phyloP scores from a whole-genome alignment of 2,888 invertebrate species.

The Ennomos erosarius region DNA sequence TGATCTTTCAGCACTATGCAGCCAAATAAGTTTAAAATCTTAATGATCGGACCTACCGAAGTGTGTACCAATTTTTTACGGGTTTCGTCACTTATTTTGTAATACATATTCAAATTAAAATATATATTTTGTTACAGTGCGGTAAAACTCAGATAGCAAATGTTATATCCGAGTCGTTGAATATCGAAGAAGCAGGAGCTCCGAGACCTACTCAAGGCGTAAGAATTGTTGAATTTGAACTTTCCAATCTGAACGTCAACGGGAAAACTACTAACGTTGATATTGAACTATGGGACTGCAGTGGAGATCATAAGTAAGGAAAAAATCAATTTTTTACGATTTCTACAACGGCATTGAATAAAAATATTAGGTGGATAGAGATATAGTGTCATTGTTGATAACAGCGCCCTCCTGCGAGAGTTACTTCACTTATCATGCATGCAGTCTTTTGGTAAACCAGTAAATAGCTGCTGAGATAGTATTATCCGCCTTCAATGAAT shows the following conservation, averaged over 20 bases:
- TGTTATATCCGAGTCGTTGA: constrained; percentile 87
- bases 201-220: constrained; percentile 90
- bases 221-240: constrained; percentile 91
- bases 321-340: too few species aligned
- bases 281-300: constrained; percentile 92
- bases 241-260: constrained; percentile 84
- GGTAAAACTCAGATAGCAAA: constrained; percentile 90
- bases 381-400: neutral
- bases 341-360: too few species aligned
- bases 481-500: too few species aligned
- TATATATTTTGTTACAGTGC: constrained; percentile 80
- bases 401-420: constrained; percentile 13
- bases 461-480: too few species aligned
- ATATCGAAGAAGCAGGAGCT: constrained; percentile 86
- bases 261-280: constrained; percentile 86
- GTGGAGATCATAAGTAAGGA: constrained; percentile 89
- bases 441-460: too few species aligned
- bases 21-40: constrained; percentile 81
- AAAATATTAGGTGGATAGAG: too few species aligned
- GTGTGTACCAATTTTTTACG: constrained; percentile 58
- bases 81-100: neutral
- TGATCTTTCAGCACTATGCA: constrained; percentile 54
- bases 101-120: constrained; percentile 11
- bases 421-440: neutral
- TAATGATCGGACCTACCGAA: constrained; percentile 84